Evolutionary conservation across 2,113 vertebrate genomes (phyloP).

Genomic region (Triplophysa tibetana): DNA sequence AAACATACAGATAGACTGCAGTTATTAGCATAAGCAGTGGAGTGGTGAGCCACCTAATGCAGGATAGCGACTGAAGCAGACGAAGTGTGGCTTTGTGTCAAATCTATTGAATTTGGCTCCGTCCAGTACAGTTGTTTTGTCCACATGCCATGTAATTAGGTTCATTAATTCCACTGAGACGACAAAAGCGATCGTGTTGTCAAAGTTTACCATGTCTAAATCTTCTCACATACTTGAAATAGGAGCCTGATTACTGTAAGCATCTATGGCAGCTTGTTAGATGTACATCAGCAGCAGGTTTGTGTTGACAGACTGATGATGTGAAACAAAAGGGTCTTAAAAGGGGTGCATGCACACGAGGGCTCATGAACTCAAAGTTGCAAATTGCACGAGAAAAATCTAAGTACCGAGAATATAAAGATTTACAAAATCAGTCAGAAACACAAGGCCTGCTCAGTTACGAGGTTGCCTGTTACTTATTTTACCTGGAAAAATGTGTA

Average conservation of each 20-base stretch:
- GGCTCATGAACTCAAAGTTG: not conserved
- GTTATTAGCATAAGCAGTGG: slow-evolving; percentile 29
- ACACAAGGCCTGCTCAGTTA: not conserved
- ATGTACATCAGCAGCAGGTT: not conserved
- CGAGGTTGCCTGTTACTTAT: too few relatives aligned
- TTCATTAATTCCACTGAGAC: slow-evolving; percentile 18
- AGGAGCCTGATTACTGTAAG: not conserved
- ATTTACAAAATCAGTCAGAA: not conserved
- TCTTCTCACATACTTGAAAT: not conserved
- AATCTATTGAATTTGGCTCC: not conserved
- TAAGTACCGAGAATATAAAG: not conserved
- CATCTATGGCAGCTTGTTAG: not conserved
- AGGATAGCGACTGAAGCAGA: not conserved
- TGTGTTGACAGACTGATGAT: not conserved
- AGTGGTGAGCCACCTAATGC: slow-evolving; percentile 21
- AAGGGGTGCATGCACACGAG: not conserved
- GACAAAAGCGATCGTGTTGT: not conserved
- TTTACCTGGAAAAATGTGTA: too few relatives aligned
- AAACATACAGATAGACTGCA: not conserved
- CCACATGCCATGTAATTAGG: slow-evolving; percentile 23
- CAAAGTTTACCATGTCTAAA: not conserved
- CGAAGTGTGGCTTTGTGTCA: slow-evolving; percentile 18
- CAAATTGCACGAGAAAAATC: not conserved
- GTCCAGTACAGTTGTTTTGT: not conserved
- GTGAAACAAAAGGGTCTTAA: not conserved